These are phyloP conservation scores for Podocnemis expansa DNA, from an alignment of 2,113 vertebrate genomes.

Conservation along the genomic window DNA sequence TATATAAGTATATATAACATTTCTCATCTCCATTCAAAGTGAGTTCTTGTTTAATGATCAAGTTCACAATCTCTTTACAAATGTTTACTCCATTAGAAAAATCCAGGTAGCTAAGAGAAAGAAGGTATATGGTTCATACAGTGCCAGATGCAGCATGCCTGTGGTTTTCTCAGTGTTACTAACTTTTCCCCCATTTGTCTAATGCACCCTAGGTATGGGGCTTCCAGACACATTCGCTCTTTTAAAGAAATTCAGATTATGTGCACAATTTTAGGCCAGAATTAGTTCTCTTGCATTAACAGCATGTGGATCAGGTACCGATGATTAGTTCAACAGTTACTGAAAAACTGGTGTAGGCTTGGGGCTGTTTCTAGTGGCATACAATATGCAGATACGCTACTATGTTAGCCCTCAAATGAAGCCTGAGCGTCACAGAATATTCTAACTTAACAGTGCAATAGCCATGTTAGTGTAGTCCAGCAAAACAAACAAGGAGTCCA, in stretches of 20 bases:
- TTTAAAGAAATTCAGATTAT: slow-evolving; percentile 63
- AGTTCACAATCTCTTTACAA: slow-evolving; percentile 8
- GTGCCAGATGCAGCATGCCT: not conserved
- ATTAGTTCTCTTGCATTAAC: not conserved
- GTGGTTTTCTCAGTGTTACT: not conserved
- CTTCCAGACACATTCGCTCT: slow-evolving; percentile 63
- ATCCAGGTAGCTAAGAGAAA: not conserved
- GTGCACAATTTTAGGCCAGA: slow-evolving; percentile 41
- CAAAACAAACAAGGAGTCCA: too few relatives aligned
- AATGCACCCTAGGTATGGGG: slow-evolving; percentile 31
- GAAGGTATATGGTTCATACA: not conserved
- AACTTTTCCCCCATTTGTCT: not conserved
- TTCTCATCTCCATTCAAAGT: slow-evolving; percentile 53
- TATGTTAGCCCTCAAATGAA: not conserved
- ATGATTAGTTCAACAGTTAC: not conserved
- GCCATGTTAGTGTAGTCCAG: too few relatives aligned
- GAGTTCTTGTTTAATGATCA: slow-evolving; percentile 57
- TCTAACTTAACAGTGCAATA: too few relatives aligned
- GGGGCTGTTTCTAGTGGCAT: not conserved
- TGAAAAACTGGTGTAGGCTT: not conserved
- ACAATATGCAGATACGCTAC: not conserved
- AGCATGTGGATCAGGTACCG: slow-evolving; percentile 57
- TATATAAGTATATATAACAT: not conserved
- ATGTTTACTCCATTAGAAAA: slow-evolving; percentile 11
- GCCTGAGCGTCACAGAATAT: slow-evolving; percentile 5